Base-by-base conservation (phyloP, 2,888 invertebrate genomes). In the Tenodera sinensis region DNA sequence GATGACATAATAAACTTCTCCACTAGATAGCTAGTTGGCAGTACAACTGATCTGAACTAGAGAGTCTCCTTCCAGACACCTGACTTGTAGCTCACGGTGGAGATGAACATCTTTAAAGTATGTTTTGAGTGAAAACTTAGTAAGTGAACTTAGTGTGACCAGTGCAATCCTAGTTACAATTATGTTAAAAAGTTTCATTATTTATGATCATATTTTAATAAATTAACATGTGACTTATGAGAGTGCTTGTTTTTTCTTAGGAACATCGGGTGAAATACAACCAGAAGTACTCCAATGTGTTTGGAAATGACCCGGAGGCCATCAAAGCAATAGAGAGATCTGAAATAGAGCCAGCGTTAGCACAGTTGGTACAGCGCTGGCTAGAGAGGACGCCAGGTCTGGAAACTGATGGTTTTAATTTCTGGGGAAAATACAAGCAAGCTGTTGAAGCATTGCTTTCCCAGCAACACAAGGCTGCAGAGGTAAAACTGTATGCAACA, bases 361-460 rank as follows among this genome's bases (percentile, higher is more conserved):
- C 97, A 83, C 96, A 96, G 88, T 94, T 99, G 42, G 97, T 99
- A 34, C 97, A 99, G 93, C 95, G 96, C 85, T 99, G 99, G 99
- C 93, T 99, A 90, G 98, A 98, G 92, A 94, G 99, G 84, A 99
- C 99, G 0, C 99, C 99, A 0, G 99, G 99, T 0, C 94, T 99
- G 30, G 97, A 97, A 92, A 94, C 95, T 0, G 94, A 95, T 88
- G 97, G 97, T 2, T 99, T 98, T 92, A 96, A 98, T 93, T 99
- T 99, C 94, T 99, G 99, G 99, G 96, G 96, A 54, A 98, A 98
- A 92, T 99, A 98, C 93, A 95, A 96, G 91, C 93, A 94, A 3
- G 95, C 96, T 3, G 97, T 97, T 20, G 94, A 96, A 91, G 94
- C 94, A 42, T 96, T 97, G 94, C 94, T 99, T 81, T 94, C 94